Conservation (phyloP, 2,113 vertebrate species). For the Atrichornis clamosus region DNA sequence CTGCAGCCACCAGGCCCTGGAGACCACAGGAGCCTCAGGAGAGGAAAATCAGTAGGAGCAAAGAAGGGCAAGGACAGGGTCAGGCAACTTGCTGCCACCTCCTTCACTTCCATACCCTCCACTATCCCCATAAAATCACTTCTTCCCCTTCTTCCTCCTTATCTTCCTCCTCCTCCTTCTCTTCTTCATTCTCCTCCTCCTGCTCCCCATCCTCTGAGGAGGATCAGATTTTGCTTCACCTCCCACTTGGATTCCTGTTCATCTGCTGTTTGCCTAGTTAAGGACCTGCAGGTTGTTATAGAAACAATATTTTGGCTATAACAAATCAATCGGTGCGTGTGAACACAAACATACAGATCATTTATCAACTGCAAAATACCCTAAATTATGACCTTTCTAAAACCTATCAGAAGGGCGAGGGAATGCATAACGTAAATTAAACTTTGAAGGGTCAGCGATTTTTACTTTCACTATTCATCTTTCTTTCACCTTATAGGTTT, state of each 20-base stretch:
- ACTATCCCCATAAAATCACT: not conserved
- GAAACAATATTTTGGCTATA: slow-evolving; percentile 87
- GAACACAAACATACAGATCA: slow-evolving; percentile 94
- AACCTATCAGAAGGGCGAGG: slow-evolving; percentile 89
- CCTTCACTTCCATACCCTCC: not conserved
- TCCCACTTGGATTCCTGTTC: slow-evolving; percentile 69
- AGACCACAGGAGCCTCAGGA: not conserved
- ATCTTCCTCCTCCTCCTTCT: not conserved
- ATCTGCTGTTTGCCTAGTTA: slow-evolving; percentile 86
- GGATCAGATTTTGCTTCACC: slow-evolving; percentile 59
- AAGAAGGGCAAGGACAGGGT: not conserved
- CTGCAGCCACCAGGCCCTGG: not conserved
- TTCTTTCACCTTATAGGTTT: slow-evolving; percentile 91
- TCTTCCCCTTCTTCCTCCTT: not conserved
- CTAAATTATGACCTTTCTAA: slow-evolving; percentile 98
- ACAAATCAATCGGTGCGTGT: slow-evolving; percentile 91
- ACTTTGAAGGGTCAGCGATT: slow-evolving; percentile 98
- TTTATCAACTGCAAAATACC: slow-evolving; percentile 98
- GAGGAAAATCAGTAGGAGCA: not conserved
- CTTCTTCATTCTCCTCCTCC: not conserved
- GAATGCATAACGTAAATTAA: slow-evolving; percentile 96
- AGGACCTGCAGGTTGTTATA: slow-evolving; percentile 83
- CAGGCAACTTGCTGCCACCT: not conserved
- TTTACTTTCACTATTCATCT: slow-evolving; percentile 98
- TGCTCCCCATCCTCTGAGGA: not conserved